Percentiles rank a stretch among this genome's conserved stretches.
Conservation (phyloP, 2,888 invertebrate species). For the Eupeodes luniger region DNA sequence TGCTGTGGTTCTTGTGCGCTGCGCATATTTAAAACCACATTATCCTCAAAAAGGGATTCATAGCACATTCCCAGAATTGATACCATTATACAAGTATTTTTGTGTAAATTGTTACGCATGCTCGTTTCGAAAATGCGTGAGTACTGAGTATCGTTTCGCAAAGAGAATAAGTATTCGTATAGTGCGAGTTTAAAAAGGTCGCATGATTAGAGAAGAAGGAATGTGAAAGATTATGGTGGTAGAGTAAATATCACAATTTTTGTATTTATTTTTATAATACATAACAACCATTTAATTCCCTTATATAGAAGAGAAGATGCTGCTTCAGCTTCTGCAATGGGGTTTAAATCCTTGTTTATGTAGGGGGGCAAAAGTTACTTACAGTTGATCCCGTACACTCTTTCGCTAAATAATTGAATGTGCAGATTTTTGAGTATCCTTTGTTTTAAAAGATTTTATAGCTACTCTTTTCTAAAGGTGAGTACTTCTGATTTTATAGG, state of each 20-base stretch:
- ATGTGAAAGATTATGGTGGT: constrained; percentile 58
- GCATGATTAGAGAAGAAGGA: constrained; percentile 59
- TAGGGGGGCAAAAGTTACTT: constrained; percentile 32
- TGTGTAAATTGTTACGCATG: constrained; percentile 70
- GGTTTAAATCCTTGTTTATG: constrained; percentile 35
- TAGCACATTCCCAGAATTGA: constrained; percentile 74
- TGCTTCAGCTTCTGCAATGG: not conserved
- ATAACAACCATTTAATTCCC: constrained; percentile 20
- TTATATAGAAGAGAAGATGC: constrained; percentile 16
- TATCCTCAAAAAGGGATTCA: constrained; percentile 70
- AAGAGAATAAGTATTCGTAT: not conserved
- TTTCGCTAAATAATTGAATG: constrained; percentile 35
- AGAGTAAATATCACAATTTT: constrained; percentile 14
- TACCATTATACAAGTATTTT: constrained; percentile 54
- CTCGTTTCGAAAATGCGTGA: constrained; percentile 37
- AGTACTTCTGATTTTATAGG: constrained; percentile 20
- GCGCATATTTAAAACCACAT: constrained; percentile 73
- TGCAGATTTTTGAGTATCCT: constrained; percentile 56
- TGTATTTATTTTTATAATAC: not conserved
- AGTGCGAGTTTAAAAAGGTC: constrained; percentile 34
- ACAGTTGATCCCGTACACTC: constrained; percentile 40
- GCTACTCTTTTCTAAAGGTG: not conserved
- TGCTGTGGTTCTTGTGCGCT: constrained; percentile 1
- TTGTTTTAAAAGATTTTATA: constrained; percentile 36
- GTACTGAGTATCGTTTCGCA: constrained; percentile 42